A percentile compares a stretch with the other conserved stretches of the same genome.
Evolutionary conservation across 2,888 invertebrate species (phyloP).

Genomic region (Disparrhopalites patrizii): DNA sequence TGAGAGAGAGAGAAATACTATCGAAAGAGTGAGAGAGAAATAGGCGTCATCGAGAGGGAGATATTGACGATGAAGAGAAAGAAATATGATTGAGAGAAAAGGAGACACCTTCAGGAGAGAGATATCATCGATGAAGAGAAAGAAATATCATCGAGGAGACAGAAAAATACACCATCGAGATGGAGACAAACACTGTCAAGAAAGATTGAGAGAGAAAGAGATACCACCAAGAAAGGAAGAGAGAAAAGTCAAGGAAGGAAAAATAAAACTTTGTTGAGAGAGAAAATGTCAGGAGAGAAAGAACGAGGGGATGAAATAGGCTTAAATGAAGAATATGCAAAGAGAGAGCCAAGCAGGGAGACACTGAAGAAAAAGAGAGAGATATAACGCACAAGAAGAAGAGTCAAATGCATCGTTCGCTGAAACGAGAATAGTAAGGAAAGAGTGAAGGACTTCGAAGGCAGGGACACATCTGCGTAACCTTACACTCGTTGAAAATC

Average conservation of each 20-base stretch:
- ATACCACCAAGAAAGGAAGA: slow-evolving; percentile 26
- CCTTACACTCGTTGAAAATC: slow-evolving; percentile 40
- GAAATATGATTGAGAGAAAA: slow-evolving; percentile 12
- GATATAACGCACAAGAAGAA: neutral
- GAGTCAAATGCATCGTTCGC: neutral
- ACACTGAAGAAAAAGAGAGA: neutral
- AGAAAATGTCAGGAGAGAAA: too few relatives aligned
- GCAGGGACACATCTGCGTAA: slow-evolving; percentile 43
- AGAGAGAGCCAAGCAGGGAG: slow-evolving; percentile 9
- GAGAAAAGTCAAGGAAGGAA: too few relatives aligned
- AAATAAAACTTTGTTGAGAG: too few relatives aligned
- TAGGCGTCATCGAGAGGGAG: neutral
- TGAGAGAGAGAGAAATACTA: too few relatives aligned
- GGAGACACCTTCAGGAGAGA: slow-evolving; percentile 1
- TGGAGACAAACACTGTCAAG: too few relatives aligned
- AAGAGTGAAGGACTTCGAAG: slow-evolving; percentile 17
- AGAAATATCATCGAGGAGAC: too few relatives aligned
- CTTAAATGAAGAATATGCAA: too few relatives aligned
- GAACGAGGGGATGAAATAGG: too few relatives aligned
- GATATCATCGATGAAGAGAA: too few relatives aligned
- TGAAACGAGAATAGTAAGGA: neutral
- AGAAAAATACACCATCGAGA: slow-evolving; percentile 17
- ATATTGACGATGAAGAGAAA: too few relatives aligned
- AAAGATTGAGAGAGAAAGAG: too few relatives aligned
- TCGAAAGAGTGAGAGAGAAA: slow-evolving; percentile 27